Conservation (phyloP, 2,113 vertebrate species). For the Stictonetta naevosa region DNA sequence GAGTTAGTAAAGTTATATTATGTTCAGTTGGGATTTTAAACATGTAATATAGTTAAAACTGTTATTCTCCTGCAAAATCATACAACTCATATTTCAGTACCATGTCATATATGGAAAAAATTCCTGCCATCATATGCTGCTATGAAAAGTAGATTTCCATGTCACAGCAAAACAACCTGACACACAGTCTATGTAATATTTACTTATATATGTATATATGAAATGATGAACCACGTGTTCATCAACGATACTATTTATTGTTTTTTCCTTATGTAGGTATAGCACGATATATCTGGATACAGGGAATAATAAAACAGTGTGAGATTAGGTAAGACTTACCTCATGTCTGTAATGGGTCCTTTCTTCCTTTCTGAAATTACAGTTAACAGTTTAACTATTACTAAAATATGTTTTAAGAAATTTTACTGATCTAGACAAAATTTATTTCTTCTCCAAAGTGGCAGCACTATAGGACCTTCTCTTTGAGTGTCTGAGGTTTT, state of each 20-base stretch:
- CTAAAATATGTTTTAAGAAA: neutral
- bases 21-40: constrained; percentile 78
- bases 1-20: constrained; percentile 77
- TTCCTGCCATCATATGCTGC: neutral
- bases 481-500: neutral
- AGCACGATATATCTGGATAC: neutral
- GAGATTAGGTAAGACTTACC: neutral
- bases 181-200: neutral
- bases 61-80: constrained; percentile 65
- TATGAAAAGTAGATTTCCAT: neutral
- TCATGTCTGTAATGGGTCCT: neutral
- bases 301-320: neutral
- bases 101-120: neutral
- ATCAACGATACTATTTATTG: neutral
- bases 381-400: neutral
- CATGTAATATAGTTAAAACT: constrained; percentile 70
- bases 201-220: neutral
- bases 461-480: neutral
- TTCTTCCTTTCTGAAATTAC: neutral
- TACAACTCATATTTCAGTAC: constrained; percentile 52
- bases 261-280: neutral
- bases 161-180: neutral
- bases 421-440: neutral
- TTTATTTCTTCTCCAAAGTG: neutral
- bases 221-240: neutral